A percentile compares a stretch with the other conserved stretches of the same genome.
Evolutionary conservation across 1,140 invertebrate genomes (phyloP).

Genomic region (Sarcophaga peregrina): DNA sequence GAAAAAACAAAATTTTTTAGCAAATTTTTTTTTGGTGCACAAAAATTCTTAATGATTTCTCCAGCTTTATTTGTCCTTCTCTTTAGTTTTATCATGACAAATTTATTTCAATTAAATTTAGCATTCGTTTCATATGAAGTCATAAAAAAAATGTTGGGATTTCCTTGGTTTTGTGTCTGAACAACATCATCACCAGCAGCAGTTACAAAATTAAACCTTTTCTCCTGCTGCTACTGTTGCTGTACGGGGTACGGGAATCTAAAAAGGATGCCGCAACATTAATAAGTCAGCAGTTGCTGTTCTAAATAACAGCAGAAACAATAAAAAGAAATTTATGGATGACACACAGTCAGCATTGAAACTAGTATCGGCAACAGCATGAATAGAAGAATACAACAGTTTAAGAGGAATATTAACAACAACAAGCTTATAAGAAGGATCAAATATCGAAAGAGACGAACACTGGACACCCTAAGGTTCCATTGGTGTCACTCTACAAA

Average conservation of each 20-base stretch:
- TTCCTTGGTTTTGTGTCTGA: neutral
- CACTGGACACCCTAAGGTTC: no score
- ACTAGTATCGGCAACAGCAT: neutral
- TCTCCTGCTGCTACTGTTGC: neutral
- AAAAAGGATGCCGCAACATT: neutral
- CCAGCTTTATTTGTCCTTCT: neutral
- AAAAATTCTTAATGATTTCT: no score
- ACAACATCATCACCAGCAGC: no score
- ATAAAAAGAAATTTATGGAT: neutral
- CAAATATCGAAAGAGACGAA: no score
- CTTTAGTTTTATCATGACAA: neutral
- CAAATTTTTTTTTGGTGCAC: no score
- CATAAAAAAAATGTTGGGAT: neutral
- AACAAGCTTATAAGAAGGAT: no score
- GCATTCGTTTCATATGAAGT: slow-evolving; percentile 10
- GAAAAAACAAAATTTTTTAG: no score
- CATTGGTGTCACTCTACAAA: no score
- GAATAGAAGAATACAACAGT: neutral
- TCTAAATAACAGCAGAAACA: neutral
- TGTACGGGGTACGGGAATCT: neutral
- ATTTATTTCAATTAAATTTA: slow-evolving; percentile 17
- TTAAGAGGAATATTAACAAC: no score
- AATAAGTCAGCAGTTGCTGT: neutral
- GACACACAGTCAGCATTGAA: neutral
- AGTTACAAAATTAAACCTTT: neutral